Evolutionary conservation across 1,140 invertebrate species (phyloP).

Genomic region (Melanaphis sacchari): DNA sequence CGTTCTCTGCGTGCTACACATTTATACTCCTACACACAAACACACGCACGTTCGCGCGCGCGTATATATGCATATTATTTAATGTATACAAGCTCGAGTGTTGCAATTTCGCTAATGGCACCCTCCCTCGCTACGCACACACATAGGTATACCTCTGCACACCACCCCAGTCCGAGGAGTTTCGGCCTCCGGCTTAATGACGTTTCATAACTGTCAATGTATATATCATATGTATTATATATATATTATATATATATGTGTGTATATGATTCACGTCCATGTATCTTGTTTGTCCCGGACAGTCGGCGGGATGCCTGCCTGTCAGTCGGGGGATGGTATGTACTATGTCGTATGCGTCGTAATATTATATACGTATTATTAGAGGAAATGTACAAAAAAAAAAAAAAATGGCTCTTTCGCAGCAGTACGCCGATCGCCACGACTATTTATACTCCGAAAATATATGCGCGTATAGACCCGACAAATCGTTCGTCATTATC

Average conservation of each 20-base stretch:
- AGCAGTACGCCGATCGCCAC: neutral
- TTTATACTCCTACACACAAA: neutral
- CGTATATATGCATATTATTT: conserved; percentile 25
- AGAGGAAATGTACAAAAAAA: neutral
- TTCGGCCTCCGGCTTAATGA: conserved; percentile 43
- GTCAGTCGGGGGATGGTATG: neutral
- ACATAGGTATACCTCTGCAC: neutral
- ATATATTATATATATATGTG: neutral
- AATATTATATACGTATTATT: neutral
- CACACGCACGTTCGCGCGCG: neutral
- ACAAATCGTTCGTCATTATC: conserved; percentile 39
- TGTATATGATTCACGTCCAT: conserved; percentile 4
- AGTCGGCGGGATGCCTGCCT: neutral
- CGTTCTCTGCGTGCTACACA: neutral
- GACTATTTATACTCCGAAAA: neutral
- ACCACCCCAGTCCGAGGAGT: neutral
- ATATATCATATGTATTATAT: neutral
- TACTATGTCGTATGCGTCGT: neutral
- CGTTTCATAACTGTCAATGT: conserved; percentile 52
- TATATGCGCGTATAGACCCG: neutral
- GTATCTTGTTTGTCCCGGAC: conserved; percentile 18
- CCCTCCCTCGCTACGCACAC: neutral
- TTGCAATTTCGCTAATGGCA: conserved; percentile 56
- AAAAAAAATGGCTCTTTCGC: neutral
- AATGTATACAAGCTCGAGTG: neutral